Base-by-base conservation (phyloP, 2,888 invertebrate species). In the Eilema caniola region DNA sequence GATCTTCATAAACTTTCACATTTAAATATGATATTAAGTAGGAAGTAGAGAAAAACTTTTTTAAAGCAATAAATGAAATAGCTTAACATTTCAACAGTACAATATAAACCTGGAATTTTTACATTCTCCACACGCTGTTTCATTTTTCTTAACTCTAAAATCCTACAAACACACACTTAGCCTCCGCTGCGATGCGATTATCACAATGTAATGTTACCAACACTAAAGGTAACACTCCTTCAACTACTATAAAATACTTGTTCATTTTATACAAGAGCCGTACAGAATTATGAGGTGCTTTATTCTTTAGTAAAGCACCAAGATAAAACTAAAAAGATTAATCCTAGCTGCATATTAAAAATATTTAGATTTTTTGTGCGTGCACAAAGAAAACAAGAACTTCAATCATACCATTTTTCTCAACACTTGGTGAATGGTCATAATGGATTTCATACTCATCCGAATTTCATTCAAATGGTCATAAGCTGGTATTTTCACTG, bases 261-360 rank as follows among this genome's bases (percentile, higher is more conserved):
- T 57, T 63, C 67, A 47, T 67, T 68, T 69, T 63, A 61, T 64
- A 47, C 53, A 59, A 60, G 33, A 47, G 20, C 24, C 53, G 61
- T 60, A 53, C 61, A 61, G 31, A 60, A 16, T 69, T 61, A 69
- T 33, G 53, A 53, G 37, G 69, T 60, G 60, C 53, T 61, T 47
- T 47, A 20, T 67, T 62, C 69, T 64, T 63, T 33, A 60, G 31
- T n/a, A 20, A 61, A 59, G 53, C 23, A 60, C 60, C 53, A 60
- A 69, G 60, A 65, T 69, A 65, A 60, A 69, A 65, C 60, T 61
- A 53, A 60, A 68, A 65, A 33, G 24, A 65, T 65, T 61, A 33
- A 60, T 53, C 33, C 31, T 53, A 24, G 31, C n/a, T 64, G 59
- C 28, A 47, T 28, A 47, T 41, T 41, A 41, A n/a, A n/a, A n/a